Base-by-base conservation (phyloP, 2,113 vertebrate genomes). In the Nipponia nippon region DNA sequence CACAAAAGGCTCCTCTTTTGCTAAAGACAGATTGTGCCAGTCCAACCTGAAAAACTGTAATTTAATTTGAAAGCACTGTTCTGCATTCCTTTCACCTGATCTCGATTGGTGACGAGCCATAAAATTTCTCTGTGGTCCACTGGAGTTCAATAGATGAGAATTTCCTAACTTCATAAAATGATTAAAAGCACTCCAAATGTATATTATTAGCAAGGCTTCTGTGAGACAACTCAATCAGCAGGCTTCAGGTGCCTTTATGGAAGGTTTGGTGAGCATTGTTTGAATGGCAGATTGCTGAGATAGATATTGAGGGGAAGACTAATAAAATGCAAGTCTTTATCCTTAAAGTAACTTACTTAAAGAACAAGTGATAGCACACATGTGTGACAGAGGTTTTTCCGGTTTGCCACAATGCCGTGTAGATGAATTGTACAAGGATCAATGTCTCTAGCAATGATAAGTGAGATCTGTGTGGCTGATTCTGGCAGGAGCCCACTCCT, bases 61-160 rank as follows among this genome's bases (percentile, higher is more conserved):
- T 97, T 97, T 96, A 96, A 96, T 97, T 96, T 96, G 87, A 96
- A 95, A 94, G 84, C 70, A 52, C 50, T 7, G 7, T 89, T 95
- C 86, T 83, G 87, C 90, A 81, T 89, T 92, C 56, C 83, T 90
- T 96, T 85, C 66, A 77, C 93, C 87, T 94, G 83, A 75, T 96
- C 90, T 92, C 9, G 1, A 50, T 5, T 88, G 93, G 79, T 95
- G 93, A 95, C 27, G 10, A 96, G 90, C 82, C 46, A 65, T 96
- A 95, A 95, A 71, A 91, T 91, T 71, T 91, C 75, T 94, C 83
- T 71, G 84, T 97, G 95, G 83, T 96, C 93, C 2, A 6, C 77
- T 95, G 83, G 70, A 94, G 70, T 94, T 96, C 76, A 92, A 78
- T 76, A 91, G 86, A 87, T 91, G 91, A 91, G 73, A 87, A 86